These are phyloP conservation scores for Cynaeus angustus DNA, from an alignment of 2,888 invertebrate genomes.

Conservation along the genomic window DNA sequence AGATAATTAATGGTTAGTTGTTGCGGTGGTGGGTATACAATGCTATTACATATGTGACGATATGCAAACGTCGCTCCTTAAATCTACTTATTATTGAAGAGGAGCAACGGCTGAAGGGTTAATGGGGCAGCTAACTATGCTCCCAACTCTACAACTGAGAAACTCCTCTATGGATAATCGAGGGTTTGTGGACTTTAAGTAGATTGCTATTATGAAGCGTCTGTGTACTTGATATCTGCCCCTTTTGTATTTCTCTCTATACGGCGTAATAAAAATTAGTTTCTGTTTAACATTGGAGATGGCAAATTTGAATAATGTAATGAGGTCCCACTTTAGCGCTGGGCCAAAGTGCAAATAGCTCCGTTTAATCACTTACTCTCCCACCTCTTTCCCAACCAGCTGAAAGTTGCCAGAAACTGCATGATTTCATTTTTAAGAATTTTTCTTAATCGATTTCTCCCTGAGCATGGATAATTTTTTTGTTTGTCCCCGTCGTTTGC, in stretches of 20 bases:
- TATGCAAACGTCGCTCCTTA: slow-evolving; percentile 28
- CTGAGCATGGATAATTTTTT: neutral
- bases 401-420: too few species aligned
- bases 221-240: slow-evolving; percentile 44
- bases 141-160: slow-evolving; percentile 40
- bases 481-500: slow-evolving; percentile 1
- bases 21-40: slow-evolving; percentile 25
- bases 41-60: slow-evolving; percentile 34
- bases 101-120: slow-evolving; percentile 43
- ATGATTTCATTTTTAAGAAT: too few species aligned
- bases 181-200: slow-evolving; percentile 47
- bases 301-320: slow-evolving; percentile 39
- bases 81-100: slow-evolving; percentile 28
- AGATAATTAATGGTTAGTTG: slow-evolving; percentile 26
- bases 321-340: slow-evolving; percentile 22
- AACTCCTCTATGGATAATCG: slow-evolving; percentile 49
- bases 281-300: slow-evolving; percentile 40
- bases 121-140: slow-evolving; percentile 45
- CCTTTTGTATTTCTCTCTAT: slow-evolving; percentile 37
- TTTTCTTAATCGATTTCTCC: too few species aligned
- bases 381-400: too few species aligned
- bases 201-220: slow-evolving; percentile 47
- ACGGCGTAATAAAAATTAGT: slow-evolving; percentile 39
- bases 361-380: too few species aligned
- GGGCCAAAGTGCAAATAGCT: too few species aligned